Conservation (phyloP, 2,113 vertebrate genomes). For the Panthera tigris region DNA sequence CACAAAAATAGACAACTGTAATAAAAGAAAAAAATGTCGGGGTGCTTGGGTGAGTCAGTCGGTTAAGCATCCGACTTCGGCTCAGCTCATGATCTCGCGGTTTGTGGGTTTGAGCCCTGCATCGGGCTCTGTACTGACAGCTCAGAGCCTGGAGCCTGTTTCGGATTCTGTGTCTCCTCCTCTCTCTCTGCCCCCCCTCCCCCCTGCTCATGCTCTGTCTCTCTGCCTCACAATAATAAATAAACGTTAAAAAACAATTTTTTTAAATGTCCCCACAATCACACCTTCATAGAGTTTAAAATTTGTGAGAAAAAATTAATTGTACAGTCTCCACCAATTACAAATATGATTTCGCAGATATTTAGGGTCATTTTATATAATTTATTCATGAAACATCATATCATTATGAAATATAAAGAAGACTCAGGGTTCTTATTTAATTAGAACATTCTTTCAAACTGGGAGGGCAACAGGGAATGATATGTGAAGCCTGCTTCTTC, state of each 20-base stretch:
- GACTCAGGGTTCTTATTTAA: not conserved
- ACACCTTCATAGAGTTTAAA: not conserved
- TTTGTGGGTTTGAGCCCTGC: no score
- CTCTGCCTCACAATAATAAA: no score
- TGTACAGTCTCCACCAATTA: not conserved
- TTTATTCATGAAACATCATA: not conserved
- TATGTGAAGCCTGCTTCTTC: not conserved
- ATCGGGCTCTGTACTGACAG: no score
- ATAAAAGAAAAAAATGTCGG: not conserved
- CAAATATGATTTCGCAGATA: not conserved
- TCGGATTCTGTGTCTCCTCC: no score
- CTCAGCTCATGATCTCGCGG: no score
- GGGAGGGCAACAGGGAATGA: not conserved
- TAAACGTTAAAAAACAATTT: no score
- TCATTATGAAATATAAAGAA: conserved; percentile 27
- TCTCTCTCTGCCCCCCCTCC: no score
- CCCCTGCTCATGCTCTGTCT: no score
- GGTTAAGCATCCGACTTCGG: no score
- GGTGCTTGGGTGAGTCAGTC: no score
- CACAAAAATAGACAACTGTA: not conserved
- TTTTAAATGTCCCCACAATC: not conserved
- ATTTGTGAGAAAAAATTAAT: not conserved
- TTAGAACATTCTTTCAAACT: conserved; percentile 8
- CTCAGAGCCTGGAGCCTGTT: no score
- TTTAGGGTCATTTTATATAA: not conserved